Evolutionary conservation across 2,888 invertebrate genomes (phyloP).

Genomic region (Hecatera dysodea): DNA sequence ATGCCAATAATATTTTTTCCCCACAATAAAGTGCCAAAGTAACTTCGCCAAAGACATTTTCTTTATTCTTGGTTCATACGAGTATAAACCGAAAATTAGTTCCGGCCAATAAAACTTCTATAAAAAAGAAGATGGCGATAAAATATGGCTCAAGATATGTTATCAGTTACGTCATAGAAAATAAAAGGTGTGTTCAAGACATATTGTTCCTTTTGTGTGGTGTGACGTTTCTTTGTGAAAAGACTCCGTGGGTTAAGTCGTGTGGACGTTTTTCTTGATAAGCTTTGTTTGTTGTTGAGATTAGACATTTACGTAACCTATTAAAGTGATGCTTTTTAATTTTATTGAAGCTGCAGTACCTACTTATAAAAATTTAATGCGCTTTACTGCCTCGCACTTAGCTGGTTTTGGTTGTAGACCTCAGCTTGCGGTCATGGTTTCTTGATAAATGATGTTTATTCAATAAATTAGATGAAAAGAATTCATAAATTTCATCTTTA

Average conservation of each 20-base stretch:
- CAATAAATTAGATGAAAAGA: too few species aligned
- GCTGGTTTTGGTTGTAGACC: too few species aligned
- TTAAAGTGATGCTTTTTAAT: background rate
- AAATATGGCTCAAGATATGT: conserved; percentile 21
- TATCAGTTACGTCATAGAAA: conserved; percentile 8
- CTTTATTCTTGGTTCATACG: conserved; percentile 11
- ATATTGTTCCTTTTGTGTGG: conserved; percentile 35
- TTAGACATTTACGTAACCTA: background rate
- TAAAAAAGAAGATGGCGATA: conserved; percentile 19
- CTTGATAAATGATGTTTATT: too few species aligned
- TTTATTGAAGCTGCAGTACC: background rate
- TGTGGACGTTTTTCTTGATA: conserved; percentile 2
- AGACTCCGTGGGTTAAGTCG: conserved; percentile 11
- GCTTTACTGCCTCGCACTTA: too few species aligned
- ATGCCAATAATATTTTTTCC: background rate
- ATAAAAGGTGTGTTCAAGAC: conserved; percentile 42
- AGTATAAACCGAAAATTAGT: conserved; percentile 15
- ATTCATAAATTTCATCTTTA: too few species aligned
- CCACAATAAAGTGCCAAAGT: conserved; percentile 2
- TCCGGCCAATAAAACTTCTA: conserved; percentile 19
- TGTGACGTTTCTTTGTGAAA: background rate
- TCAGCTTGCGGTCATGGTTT: too few species aligned
- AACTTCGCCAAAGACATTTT: conserved; percentile 19
- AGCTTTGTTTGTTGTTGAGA: conserved; percentile 3
- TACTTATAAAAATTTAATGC: too few species aligned